phyloP scores from a whole-genome alignment of 2,888 invertebrate species.

The Digitonthophagus gazella region DNA sequence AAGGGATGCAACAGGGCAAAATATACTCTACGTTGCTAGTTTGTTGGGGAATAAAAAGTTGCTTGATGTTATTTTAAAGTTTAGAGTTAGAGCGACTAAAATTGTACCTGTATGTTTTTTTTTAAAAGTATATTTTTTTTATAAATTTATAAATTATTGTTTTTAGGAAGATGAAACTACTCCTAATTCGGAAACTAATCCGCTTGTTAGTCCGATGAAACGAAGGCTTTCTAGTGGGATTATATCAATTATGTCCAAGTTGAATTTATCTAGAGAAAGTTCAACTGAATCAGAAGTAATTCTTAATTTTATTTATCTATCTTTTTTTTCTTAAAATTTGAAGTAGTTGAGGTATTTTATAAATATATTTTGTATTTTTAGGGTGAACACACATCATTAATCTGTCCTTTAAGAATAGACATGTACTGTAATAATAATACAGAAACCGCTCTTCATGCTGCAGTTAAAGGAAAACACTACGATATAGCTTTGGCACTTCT shows the following conservation, averaged over 20 bases:
- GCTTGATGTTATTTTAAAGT: constrained; percentile 72
- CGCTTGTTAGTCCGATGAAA: constrained; percentile 58
- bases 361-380: constrained; percentile 26
- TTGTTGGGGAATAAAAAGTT: constrained; percentile 77
- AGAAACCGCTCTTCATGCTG: constrained; percentile 82
- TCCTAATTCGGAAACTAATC: constrained; percentile 41
- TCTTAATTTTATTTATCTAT: background rate
- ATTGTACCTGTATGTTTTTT: constrained; percentile 34
- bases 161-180: constrained; percentile 50
- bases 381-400: constrained; percentile 47
- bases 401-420: constrained; percentile 73
- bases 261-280: constrained; percentile 64
- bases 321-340: background rate
- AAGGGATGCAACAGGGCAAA: constrained; percentile 86
- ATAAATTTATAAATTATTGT: constrained; percentile 7
- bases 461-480: constrained; percentile 73
- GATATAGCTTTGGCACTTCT: constrained; percentile 70
- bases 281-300: constrained; percentile 47
- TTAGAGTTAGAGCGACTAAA: constrained; percentile 61
- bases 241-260: constrained; percentile 81
- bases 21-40: constrained; percentile 86
- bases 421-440: constrained; percentile 70
- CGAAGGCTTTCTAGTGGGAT: constrained; percentile 83
- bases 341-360: background rate
- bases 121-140: background rate